Percentiles rank a stretch among this genome's conserved stretches.
These are phyloP conservation scores for Sarcophaga caerulescens DNA, from an alignment of 2,888 invertebrate species.

Conservation along the genomic window DNA sequence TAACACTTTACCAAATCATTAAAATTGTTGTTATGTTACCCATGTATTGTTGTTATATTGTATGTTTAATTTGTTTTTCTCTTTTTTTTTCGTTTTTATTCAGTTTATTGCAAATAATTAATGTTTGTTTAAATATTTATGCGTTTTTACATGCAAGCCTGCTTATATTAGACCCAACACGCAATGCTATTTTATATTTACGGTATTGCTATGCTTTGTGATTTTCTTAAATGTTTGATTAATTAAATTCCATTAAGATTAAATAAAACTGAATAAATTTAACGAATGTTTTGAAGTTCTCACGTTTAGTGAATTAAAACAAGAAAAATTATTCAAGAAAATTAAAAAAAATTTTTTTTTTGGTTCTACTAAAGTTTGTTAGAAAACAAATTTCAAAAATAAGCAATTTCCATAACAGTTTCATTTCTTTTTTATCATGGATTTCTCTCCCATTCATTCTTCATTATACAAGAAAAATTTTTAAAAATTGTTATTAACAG, in stretches of 20 bases:
- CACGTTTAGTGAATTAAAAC: constrained; percentile 4
- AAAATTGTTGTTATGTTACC: background rate
- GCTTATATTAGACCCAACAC: constrained; percentile 21
- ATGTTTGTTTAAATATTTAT: constrained; percentile 62
- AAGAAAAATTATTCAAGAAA: no score
- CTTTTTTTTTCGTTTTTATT: no score
- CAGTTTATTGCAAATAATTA: constrained; percentile 46
- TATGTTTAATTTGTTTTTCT: background rate
- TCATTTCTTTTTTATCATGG: no score
- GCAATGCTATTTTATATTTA: constrained; percentile 36
- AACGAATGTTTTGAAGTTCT: background rate
- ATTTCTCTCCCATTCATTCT: no score
- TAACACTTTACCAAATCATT: constrained; percentile 37
- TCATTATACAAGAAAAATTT: no score
- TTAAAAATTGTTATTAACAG: no score
- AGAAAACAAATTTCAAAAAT: no score
- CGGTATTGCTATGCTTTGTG: constrained; percentile 31
- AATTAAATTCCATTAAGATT: constrained; percentile 26
- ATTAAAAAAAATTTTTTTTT: no score
- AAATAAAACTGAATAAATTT: background rate
- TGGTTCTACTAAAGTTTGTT: no score
- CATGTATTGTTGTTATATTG: background rate
- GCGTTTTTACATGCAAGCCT: constrained; percentile 61
- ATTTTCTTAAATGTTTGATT: constrained; percentile 43
- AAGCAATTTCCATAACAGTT: no score